phyloP scores from a whole-genome alignment of 2,888 invertebrate genomes.

The Tholera decimalis region DNA sequence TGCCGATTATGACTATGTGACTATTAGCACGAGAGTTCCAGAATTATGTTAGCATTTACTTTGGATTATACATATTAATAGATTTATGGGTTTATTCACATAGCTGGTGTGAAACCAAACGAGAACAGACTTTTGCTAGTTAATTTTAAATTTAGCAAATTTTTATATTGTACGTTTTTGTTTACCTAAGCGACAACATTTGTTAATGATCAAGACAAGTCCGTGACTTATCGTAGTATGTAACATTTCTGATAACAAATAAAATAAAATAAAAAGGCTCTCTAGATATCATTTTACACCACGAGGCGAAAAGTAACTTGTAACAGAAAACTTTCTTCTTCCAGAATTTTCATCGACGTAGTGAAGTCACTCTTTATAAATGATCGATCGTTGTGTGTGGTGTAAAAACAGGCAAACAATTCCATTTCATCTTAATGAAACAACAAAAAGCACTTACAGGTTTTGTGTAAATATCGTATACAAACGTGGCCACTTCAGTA shows the following conservation, averaged over 20 bases:
- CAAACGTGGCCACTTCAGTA: too few relatives aligned
- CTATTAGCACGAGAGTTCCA: not conserved
- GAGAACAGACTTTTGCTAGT: not conserved
- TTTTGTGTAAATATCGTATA: not conserved
- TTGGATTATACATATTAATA: not conserved
- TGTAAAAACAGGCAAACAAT: not conserved
- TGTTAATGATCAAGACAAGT: not conserved
- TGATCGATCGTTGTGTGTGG: conserved; percentile 12
- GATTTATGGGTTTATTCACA: not conserved
- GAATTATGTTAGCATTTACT: conserved; percentile 1
- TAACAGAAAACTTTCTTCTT: conserved; percentile 25
- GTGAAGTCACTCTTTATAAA: not conserved
- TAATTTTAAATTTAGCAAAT: not conserved
- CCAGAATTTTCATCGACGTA: conserved; percentile 12
- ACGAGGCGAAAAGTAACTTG: conserved; percentile 29
- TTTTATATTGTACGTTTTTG: conserved; percentile 3
- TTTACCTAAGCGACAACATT: not conserved
- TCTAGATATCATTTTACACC: conserved; percentile 29
- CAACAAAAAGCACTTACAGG: not conserved
- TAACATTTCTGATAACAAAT: conserved; percentile 27
- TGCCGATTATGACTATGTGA: conserved; percentile 1
- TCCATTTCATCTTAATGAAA: not conserved
- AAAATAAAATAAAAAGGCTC: conserved; percentile 45
- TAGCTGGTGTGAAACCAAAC: not conserved
- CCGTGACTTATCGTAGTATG: not conserved